Conservation (phyloP, 2,888 invertebrate genomes). For the Nycteola revayana region DNA sequence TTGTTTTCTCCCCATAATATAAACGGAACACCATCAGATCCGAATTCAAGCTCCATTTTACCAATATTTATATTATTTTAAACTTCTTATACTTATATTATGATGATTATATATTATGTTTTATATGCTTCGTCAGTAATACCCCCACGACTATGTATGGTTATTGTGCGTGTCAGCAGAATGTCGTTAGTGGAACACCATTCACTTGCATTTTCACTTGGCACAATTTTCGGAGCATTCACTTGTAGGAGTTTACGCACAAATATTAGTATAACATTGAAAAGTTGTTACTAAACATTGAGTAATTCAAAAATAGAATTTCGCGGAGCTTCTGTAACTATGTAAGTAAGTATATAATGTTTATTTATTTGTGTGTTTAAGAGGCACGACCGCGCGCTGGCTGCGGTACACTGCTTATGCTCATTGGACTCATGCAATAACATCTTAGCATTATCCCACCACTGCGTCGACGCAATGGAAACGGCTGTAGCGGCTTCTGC, state of each 20-base stretch:
- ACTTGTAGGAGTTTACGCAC: too few relatives aligned
- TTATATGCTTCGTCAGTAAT: conserved; percentile 6
- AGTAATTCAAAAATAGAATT: too few relatives aligned
- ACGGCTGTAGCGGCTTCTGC: too few relatives aligned
- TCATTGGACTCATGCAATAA: conserved; percentile 35
- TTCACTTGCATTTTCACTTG: conserved; percentile 48
- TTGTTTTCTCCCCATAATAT: conserved; percentile 83
- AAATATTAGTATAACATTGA: too few relatives aligned
- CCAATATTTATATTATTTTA: not conserved
- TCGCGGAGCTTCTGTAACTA: conserved; percentile 11
- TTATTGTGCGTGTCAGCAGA: conserved; percentile 25
- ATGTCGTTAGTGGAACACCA: conserved; percentile 34
- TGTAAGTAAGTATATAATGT: conserved; percentile 5
- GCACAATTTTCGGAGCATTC: conserved; percentile 35
- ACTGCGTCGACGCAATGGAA: conserved; percentile 2
- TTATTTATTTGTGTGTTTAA: conserved; percentile 2
- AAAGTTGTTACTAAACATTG: too few relatives aligned
- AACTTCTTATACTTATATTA: conserved; percentile 1
- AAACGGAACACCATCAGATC: conserved; percentile 81
- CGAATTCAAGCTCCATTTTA: conserved; percentile 72
- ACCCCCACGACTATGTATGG: conserved; percentile 1
- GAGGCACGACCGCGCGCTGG: conserved; percentile 11
- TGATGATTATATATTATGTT: not conserved
- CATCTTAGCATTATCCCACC: conserved; percentile 50
- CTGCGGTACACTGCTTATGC: conserved; percentile 21